Conservation (phyloP, 1,140 invertebrate species). For the Monochamus saltuarius region DNA sequence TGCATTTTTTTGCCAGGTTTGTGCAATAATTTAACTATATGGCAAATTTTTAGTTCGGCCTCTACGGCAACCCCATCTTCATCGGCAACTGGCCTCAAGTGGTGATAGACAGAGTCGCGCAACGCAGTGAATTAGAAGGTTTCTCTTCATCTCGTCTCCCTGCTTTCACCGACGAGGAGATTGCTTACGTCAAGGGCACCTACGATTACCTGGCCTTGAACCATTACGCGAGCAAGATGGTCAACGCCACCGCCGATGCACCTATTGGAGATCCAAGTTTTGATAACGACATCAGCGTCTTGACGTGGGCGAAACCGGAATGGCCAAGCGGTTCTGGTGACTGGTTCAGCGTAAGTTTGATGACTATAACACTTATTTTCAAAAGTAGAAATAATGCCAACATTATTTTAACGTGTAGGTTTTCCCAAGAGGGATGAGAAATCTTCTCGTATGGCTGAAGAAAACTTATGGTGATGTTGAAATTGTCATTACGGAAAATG, state of each 20-base stretch:
- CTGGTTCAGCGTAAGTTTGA: too few species aligned
- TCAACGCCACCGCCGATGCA: too few species aligned
- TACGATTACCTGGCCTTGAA: conserved; percentile 34
- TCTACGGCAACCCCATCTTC: conserved; percentile 54
- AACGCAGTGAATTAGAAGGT: conserved; percentile 51
- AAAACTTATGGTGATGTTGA: conserved; percentile 21
- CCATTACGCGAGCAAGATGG: neutral
- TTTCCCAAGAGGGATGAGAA: conserved; percentile 36
- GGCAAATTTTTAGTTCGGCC: conserved; percentile 44
- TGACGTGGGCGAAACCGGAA: too few species aligned
- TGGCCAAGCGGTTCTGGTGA: too few species aligned
- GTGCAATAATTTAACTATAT: too few species aligned
- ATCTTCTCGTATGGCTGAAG: conserved; percentile 35
- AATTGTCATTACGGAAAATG: conserved; percentile 31
- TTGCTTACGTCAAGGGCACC: conserved; percentile 43
- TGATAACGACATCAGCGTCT: too few species aligned
- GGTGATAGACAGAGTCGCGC: conserved; percentile 51
- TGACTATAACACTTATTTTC: too few species aligned
- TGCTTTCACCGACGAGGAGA: conserved; percentile 52
- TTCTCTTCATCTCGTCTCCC: conserved; percentile 52
- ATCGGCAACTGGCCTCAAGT: conserved; percentile 57
- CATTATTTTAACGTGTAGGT: neutral
- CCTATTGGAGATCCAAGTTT: neutral
- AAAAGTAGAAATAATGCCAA: too few species aligned
- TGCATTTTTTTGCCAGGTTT: neutral